Percentiles rank a stretch among this genome's conserved stretches.
phyloP scores from a whole-genome alignment of 2,797 vertebrate species.

The Enteromius fasciolatus region DNA sequence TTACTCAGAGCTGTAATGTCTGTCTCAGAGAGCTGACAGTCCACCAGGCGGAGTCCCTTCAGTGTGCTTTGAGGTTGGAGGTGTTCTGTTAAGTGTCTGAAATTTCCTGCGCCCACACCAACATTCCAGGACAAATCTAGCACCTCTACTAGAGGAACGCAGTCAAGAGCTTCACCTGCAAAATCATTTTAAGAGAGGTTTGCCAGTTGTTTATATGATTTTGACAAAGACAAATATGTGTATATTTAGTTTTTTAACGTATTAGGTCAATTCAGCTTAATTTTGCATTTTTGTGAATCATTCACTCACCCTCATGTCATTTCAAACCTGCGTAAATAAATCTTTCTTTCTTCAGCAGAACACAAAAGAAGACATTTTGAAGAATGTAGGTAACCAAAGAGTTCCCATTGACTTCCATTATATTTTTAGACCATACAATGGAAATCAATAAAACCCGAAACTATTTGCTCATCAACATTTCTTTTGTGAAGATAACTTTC shows the following conservation, averaged over 20 bases:
- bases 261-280: background rate
- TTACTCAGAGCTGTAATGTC: conserved; percentile 82
- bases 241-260: background rate
- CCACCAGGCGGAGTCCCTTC: conserved; percentile 81
- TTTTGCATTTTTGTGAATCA: background rate
- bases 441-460: background rate
- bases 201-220: background rate
- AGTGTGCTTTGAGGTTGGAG: conserved; percentile 69
- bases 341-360: background rate
- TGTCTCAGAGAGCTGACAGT: conserved; percentile 80
- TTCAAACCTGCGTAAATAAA: background rate
- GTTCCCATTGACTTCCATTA: background rate
- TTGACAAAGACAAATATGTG: background rate
- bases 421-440: background rate
- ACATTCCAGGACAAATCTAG: conserved; percentile 90
- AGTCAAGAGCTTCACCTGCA: conserved; percentile 79
- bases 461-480: background rate
- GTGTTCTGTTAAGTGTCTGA: conserved; percentile 78
- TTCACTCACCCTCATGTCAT: background rate
- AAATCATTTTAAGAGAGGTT: conserved; percentile 13
- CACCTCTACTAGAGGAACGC: conserved; percentile 78
- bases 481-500: background rate
- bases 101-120: conserved; percentile 75
- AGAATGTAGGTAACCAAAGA: background rate
- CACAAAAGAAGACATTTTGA: background rate